Evolutionary conservation across 2,797 vertebrate genomes (phyloP).

Genomic region (Echeneis naucrates): DNA sequence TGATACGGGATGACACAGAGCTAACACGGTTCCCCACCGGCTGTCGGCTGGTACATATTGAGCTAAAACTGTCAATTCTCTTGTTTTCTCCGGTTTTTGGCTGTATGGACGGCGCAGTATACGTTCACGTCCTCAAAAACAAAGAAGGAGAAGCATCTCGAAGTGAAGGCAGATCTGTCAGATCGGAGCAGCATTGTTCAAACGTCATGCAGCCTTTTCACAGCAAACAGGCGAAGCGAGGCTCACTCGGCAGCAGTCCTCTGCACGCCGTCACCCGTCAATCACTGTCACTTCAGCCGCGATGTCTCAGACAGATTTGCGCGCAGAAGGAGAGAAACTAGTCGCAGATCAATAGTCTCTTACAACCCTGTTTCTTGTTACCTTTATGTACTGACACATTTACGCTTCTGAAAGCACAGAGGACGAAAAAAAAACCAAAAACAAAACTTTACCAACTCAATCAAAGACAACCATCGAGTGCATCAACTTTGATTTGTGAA

Average conservation of each 20-base stretch:
- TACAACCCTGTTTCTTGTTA: neutral
- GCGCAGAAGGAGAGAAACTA: neutral
- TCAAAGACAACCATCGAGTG: too few relatives aligned
- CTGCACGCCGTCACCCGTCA: constrained; percentile 16
- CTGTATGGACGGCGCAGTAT: neutral
- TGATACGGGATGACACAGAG: constrained; percentile 7
- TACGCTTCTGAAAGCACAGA: neutral
- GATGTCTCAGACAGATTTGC: neutral
- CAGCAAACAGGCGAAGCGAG: neutral
- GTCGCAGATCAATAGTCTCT: neutral
- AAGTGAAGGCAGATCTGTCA: neutral
- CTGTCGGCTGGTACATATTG: neutral
- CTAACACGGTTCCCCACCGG: neutral
- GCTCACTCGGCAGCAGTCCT: neutral
- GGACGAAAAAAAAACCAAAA: too few relatives aligned
- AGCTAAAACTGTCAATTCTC: neutral
- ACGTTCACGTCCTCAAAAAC: too few relatives aligned
- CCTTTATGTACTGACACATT: neutral
- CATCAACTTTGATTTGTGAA: too few relatives aligned
- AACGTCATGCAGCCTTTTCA: neutral
- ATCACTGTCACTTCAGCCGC: constrained; percentile 4
- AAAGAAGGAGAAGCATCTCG: neutral
- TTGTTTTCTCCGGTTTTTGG: neutral
- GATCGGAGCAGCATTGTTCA: constrained; percentile 6
- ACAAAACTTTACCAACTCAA: too few relatives aligned